These are phyloP conservation scores for Cylindroiulus punctatus DNA, from an alignment of 2,888 invertebrate species.

Conservation along the genomic window DNA sequence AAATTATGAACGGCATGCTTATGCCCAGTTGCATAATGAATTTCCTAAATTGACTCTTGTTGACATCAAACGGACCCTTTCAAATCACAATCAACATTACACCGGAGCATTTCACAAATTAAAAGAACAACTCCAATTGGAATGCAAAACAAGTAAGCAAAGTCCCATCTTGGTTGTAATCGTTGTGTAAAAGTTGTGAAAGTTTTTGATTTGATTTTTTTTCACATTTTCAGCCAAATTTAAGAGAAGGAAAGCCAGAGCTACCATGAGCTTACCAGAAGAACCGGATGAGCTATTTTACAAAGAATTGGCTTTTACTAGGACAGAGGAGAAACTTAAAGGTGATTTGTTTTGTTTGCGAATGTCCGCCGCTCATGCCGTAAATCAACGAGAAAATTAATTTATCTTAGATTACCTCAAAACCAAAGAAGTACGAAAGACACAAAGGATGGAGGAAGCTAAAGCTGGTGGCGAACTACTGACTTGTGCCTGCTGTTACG, in stretches of 20 bases:
- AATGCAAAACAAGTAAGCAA: neutral
- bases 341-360: neutral
- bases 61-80: neutral
- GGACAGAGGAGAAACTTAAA: conserved; percentile 30
- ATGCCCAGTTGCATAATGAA: neutral
- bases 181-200: neutral
- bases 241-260: neutral
- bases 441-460: conserved; percentile 63
- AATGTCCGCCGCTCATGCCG: neutral
- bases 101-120: neutral
- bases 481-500: conserved; percentile 71
- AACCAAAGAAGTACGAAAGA: conserved; percentile 61
- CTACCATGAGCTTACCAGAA: neutral
- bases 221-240: neutral
- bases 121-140: neutral
- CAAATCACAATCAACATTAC: neutral
- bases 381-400: neutral
- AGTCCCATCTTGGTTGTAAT: neutral
- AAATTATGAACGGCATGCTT: conserved; percentile 12
- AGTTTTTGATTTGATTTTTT: neutral
- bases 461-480: conserved; percentile 65
- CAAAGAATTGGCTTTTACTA: conserved; percentile 57
- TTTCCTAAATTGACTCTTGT: conserved; percentile 46
- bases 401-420: conserved; percentile 17
- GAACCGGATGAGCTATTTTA: conserved; percentile 54